Conservation (phyloP, 2,888 invertebrate species). For the Bombylius major region DNA sequence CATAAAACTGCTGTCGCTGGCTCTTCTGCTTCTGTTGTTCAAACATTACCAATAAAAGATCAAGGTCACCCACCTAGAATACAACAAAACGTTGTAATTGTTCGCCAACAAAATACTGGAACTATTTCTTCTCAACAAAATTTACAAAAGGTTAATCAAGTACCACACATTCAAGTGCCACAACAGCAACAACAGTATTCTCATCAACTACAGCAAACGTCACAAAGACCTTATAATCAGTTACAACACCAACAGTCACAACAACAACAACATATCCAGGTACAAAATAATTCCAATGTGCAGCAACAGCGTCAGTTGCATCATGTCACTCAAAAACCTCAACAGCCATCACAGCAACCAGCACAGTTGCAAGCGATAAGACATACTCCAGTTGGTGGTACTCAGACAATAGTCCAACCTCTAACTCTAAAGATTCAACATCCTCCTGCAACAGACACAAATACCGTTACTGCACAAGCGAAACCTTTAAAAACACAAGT, state of each 20-base stretch:
- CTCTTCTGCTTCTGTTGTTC: conserved; percentile 2
- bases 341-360: neutral
- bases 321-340: neutral
- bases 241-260: neutral
- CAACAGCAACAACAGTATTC: neutral
- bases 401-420: neutral
- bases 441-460: neutral
- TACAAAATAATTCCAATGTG: neutral
- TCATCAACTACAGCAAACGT: neutral
- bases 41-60: conserved; percentile 6
- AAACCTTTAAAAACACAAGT: conserved; percentile 4
- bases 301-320: conserved; percentile 5
- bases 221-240: neutral
- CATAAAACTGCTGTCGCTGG: conserved; percentile 4
- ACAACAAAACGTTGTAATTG: conserved; percentile 11
- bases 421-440: neutral
- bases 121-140: conserved; percentile 1
- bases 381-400: neutral
- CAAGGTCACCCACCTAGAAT: conserved; percentile 1
- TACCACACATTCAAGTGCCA: neutral
- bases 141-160: neutral
- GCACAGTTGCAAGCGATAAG: neutral
- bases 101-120: conserved; percentile 8
- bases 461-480: neutral
- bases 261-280: neutral